These are phyloP conservation scores for Arrhamphus sclerolepis DNA, from an alignment of 2,797 vertebrate species.

Conservation along the genomic window DNA sequence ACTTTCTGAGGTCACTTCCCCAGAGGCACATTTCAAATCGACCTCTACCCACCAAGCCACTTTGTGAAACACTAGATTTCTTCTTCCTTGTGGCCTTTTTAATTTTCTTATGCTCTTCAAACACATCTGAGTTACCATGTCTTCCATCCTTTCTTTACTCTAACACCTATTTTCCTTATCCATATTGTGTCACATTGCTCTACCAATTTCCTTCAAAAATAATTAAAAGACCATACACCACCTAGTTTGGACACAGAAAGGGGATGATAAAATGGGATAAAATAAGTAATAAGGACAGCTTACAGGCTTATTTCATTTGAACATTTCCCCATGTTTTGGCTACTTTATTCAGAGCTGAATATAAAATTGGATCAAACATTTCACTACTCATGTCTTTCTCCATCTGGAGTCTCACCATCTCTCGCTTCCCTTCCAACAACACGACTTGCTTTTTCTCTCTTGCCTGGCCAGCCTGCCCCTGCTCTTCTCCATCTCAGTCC, in stretches of 20 bases:
- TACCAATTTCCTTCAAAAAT: constrained; percentile 10
- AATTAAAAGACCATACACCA: constrained; percentile 34
- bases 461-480: constrained; percentile 27
- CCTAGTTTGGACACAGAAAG: constrained; percentile 15
- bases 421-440: constrained; percentile 33
- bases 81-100: constrained; percentile 14
- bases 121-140: constrained; percentile 6
- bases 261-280: constrained; percentile 39
- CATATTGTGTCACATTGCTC: constrained; percentile 10
- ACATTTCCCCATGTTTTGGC: constrained; percentile 65
- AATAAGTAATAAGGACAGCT: constrained; percentile 67
- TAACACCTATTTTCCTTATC: constrained; percentile 3
- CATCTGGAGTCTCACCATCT: constrained; percentile 71
- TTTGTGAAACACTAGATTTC: constrained; percentile 23
- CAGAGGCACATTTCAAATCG: constrained; percentile 21
- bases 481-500: constrained; percentile 29
- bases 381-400: constrained; percentile 61
- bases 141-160: not conserved
- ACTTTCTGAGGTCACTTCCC: constrained; percentile 41
- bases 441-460: constrained; percentile 28
- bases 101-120: not conserved
- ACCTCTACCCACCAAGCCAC: constrained; percentile 18
- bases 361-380: constrained; percentile 73
- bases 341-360: constrained; percentile 60
- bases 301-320: constrained; percentile 71